phyloP scores from a whole-genome alignment of 37 sponge, comb jelly and placozoan genomes.

The Halisarca cf. caerulea region DNA sequence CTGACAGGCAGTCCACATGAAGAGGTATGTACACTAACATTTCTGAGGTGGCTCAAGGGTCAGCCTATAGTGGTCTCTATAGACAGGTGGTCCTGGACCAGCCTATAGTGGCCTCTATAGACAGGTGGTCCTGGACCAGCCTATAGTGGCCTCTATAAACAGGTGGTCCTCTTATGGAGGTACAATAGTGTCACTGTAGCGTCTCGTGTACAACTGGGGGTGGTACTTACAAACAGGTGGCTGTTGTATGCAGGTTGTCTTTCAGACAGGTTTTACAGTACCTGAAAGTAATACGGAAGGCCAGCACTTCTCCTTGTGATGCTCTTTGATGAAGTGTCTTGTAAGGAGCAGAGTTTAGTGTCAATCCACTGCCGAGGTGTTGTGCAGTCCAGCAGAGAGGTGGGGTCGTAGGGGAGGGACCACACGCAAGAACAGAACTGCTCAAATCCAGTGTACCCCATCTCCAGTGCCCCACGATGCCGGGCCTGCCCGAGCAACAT shows the following conservation, averaged over 20 bases:
- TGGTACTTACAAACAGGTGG: no score
- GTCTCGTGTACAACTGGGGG: no score
- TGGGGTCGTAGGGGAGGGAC: constrained; percentile 35
- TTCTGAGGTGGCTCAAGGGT: no score
- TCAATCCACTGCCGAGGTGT: constrained; percentile 50
- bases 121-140: no score
- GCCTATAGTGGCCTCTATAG: no score
- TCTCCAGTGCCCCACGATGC: constrained; percentile 90
- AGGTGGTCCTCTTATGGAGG: not conserved
- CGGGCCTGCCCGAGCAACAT: constrained; percentile 73
- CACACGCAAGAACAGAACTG: constrained; percentile 73
- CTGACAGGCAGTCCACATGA: no score
- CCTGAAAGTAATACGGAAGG: constrained; percentile 77
- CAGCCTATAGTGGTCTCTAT: no score
- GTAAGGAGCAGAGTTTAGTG: constrained; percentile 52
- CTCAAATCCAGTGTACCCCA: constrained; percentile 80
- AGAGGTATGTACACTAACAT: no score
- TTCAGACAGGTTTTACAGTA: not conserved
- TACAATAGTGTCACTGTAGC: no score
- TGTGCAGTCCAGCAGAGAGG: not conserved
- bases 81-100: no score
- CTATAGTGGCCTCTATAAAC: no score
- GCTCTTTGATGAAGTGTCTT: constrained; percentile 50
- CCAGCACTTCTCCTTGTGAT: constrained; percentile 90
- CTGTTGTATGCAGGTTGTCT: no score